A percentile compares a stretch with the other conserved stretches of the same genome.
phyloP scores from a whole-genome alignment of 2,797 vertebrate genomes.

The Tolypeutes matacus region DNA sequence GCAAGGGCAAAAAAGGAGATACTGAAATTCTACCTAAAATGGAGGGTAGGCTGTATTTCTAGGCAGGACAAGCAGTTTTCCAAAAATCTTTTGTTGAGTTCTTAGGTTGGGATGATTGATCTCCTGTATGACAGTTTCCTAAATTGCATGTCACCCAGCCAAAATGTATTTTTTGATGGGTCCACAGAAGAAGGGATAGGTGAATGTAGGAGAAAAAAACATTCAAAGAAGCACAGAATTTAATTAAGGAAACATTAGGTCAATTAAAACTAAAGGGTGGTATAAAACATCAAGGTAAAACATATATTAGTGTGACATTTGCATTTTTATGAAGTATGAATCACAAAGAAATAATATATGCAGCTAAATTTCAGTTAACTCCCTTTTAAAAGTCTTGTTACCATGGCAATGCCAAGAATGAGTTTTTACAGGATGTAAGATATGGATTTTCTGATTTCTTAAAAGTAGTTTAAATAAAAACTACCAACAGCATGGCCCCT shows the following conservation, averaged over 20 bases:
- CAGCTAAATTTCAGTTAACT: constrained; percentile 90
- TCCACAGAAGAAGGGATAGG: constrained; percentile 71
- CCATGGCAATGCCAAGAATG: constrained; percentile 89
- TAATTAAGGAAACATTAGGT: constrained; percentile 89
- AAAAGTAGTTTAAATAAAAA: constrained; percentile 88
- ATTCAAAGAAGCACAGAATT: constrained; percentile 86
- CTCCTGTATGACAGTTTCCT: constrained; percentile 85
- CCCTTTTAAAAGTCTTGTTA: constrained; percentile 90
- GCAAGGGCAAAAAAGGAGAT: constrained; percentile 18
- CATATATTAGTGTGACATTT: constrained; percentile 90
- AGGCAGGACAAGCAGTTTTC: constrained; percentile 81
- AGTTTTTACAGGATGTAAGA: constrained; percentile 89
- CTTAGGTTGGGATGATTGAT: constrained; percentile 86
- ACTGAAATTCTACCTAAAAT: constrained; percentile 51
- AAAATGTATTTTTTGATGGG: constrained; percentile 87
- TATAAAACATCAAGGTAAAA: constrained; percentile 90
- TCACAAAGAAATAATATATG: constrained; percentile 91
- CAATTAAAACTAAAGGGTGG: constrained; percentile 88
- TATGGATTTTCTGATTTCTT: constrained; percentile 88
- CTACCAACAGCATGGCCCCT: constrained; percentile 85
- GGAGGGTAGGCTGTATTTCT: constrained; percentile 67
- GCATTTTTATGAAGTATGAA: constrained; percentile 91
- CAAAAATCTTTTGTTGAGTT: constrained; percentile 85
- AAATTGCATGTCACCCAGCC: constrained; percentile 85
- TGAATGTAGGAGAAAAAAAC: constrained; percentile 73